Evolutionary conservation across 2,797 vertebrate genomes (phyloP).

Genomic region (Psittacula derbiana): DNA sequence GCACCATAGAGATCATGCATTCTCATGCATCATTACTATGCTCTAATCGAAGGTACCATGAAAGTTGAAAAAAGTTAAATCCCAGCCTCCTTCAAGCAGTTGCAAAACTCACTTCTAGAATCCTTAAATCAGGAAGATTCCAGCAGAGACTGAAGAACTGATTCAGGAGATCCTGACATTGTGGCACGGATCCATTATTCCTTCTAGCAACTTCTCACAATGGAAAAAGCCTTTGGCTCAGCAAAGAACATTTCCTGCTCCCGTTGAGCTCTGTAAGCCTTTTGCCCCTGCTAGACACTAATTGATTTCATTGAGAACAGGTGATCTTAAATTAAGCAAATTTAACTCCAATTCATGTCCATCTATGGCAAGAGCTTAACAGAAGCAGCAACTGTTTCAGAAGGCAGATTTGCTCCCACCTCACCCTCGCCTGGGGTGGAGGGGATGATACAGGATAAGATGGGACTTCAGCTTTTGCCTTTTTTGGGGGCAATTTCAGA

Average conservation of each 20-base stretch:
- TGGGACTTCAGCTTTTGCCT: not conserved
- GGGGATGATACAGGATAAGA: not conserved
- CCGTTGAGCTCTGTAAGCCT: not conserved
- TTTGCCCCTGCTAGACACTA: not conserved
- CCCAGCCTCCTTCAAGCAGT: not conserved
- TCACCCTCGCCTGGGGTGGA: not conserved
- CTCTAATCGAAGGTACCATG: not conserved
- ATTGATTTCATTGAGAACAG: not conserved
- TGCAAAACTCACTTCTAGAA: not conserved
- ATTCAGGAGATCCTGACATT: not conserved
- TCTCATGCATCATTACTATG: not conserved
- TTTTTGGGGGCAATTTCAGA: not conserved
- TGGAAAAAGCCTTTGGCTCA: not conserved
- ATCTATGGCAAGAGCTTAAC: not conserved
- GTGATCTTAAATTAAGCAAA: not conserved
- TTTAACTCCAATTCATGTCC: not conserved
- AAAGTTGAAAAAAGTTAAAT: not conserved
- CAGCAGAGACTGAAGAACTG: not conserved
- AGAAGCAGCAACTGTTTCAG: not conserved
- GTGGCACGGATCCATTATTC: fast-evolving
- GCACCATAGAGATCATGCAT: not conserved
- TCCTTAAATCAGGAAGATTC: not conserved
- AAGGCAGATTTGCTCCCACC: not conserved
- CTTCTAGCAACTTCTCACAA: fast-evolving
- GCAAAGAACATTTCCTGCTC: fast-evolving